Percentiles rank a stretch among this genome's conserved stretches.
phyloP scores from a whole-genome alignment of 2,797 vertebrate species.

The Gephyroberyx darwinii region DNA sequence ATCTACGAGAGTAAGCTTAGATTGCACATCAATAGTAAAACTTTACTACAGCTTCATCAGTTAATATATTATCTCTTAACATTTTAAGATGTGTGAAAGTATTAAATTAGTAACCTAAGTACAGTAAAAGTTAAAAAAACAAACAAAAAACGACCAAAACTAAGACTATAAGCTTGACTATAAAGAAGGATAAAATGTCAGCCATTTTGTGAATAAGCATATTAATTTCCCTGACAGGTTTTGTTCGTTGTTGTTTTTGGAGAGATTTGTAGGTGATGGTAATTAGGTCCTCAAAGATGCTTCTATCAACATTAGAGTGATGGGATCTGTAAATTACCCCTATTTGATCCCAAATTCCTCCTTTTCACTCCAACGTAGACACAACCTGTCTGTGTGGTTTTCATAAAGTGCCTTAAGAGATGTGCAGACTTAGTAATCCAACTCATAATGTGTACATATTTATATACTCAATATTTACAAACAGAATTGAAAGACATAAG shows the following conservation, averaged over 20 bases:
- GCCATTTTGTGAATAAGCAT: slow-evolving; percentile 40
- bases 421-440: slow-evolving; percentile 82
- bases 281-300: slow-evolving; percentile 23
- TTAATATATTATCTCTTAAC: slow-evolving; percentile 50
- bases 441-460: slow-evolving; percentile 74
- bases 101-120: slow-evolving; percentile 62
- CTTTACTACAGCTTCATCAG: slow-evolving; percentile 37
- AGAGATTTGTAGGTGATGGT: slow-evolving; percentile 29
- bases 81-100: slow-evolving; percentile 52
- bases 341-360: slow-evolving; percentile 57
- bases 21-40: slow-evolving; percentile 40
- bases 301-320: slow-evolving; percentile 27
- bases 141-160: slow-evolving; percentile 38
- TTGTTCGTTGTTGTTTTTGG: slow-evolving; percentile 36
- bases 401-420: slow-evolving; percentile 85
- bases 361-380: slow-evolving; percentile 43
- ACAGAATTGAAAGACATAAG: slow-evolving; percentile 60
- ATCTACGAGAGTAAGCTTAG: slow-evolving; percentile 52
- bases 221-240: slow-evolving; percentile 41
- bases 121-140: slow-evolving; percentile 36
- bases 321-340: slow-evolving; percentile 27
- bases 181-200: slow-evolving; percentile 33
- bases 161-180: slow-evolving; percentile 31
- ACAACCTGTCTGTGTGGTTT: slow-evolving; percentile 67
- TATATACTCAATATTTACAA: slow-evolving; percentile 74